A percentile compares a stretch with the other conserved stretches of the same genome.
Conservation (phyloP, 2,797 vertebrate genomes). For the Myripristis jacobus region DNA sequence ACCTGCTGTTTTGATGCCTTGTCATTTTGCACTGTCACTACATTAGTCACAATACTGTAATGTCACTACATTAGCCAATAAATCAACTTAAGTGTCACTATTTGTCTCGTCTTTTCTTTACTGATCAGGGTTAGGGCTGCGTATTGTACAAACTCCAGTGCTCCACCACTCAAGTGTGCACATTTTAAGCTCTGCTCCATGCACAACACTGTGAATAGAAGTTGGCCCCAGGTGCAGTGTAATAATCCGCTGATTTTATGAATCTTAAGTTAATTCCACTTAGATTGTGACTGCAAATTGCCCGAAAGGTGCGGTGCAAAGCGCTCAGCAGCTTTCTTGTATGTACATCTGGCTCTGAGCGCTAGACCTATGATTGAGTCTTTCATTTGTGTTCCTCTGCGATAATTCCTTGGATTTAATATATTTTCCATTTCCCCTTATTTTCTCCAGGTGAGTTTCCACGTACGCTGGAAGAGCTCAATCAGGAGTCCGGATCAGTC, state of each 20-base stretch:
- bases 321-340: slow-evolving; percentile 16
- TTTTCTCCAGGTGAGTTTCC: neutral
- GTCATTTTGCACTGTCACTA: no score
- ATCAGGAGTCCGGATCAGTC: neutral
- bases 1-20: no score
- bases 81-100: no score
- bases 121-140: no score
- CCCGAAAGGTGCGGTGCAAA: slow-evolving; percentile 54
- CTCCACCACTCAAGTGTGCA: no score
- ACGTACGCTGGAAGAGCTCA: neutral
- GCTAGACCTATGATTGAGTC: neutral
- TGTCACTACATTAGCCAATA: no score
- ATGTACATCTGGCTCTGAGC: slow-evolving; percentile 9
- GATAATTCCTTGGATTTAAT: neutral
- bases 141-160: no score
- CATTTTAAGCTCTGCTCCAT: no score
- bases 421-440: slow-evolving; percentile 1
- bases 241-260: slow-evolving; percentile 61
- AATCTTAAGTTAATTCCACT: slow-evolving; percentile 68
- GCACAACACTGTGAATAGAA: no score
- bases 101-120: no score
- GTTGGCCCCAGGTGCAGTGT: slow-evolving; percentile 18
- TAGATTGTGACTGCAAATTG: slow-evolving; percentile 60
- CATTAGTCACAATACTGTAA: no score
- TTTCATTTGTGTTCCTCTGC: neutral